phyloP scores from a whole-genome alignment of 92 coral and sea anemone genomes.

The Scolanthus callimorphus region DNA sequence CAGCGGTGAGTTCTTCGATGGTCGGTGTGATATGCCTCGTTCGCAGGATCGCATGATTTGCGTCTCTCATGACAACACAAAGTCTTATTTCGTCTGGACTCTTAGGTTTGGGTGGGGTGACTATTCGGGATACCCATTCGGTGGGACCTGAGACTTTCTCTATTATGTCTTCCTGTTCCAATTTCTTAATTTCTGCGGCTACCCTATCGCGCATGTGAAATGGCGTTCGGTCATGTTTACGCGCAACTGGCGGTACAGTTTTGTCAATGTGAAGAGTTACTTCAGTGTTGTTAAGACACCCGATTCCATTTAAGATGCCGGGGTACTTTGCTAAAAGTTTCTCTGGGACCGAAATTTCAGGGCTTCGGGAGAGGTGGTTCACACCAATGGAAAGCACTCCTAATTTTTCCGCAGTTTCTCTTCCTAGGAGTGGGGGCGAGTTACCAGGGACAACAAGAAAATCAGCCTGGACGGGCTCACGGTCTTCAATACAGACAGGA shows the following conservation, averaged over 20 bases:
- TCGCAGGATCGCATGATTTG: slow-evolving; percentile 43
- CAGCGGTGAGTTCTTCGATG: slow-evolving; percentile 33
- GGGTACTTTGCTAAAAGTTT: too few relatives aligned
- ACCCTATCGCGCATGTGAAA: slow-evolving; percentile 41
- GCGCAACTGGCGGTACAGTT: slow-evolving; percentile 38
- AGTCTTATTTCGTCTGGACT: slow-evolving; percentile 39
- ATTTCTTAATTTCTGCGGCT: slow-evolving; percentile 32
- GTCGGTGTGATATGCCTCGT: slow-evolving; percentile 55
- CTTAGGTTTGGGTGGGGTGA: slow-evolving; percentile 40
- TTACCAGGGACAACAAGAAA: too few relatives aligned
- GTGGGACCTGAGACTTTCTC: slow-evolving; percentile 44
- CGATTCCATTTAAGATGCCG: slow-evolving; percentile 37
- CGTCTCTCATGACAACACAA: slow-evolving; percentile 46
- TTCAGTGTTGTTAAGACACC: slow-evolving; percentile 30
- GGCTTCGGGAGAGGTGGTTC: too few relatives aligned
- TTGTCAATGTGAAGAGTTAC: slow-evolving; percentile 47
- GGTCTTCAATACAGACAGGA: too few relatives aligned
- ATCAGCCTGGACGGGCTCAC: too few relatives aligned
- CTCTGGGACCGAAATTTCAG: too few relatives aligned
- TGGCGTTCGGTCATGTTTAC: slow-evolving; percentile 40
- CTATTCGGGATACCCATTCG: slow-evolving; percentile 60
- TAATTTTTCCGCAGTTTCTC: too few relatives aligned
- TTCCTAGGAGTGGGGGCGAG: too few relatives aligned
- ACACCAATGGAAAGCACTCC: too few relatives aligned
- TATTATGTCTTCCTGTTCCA: slow-evolving; percentile 40